Base-by-base conservation (phyloP, 2,888 invertebrate species). In the Pristionchus japonicus region DNA sequence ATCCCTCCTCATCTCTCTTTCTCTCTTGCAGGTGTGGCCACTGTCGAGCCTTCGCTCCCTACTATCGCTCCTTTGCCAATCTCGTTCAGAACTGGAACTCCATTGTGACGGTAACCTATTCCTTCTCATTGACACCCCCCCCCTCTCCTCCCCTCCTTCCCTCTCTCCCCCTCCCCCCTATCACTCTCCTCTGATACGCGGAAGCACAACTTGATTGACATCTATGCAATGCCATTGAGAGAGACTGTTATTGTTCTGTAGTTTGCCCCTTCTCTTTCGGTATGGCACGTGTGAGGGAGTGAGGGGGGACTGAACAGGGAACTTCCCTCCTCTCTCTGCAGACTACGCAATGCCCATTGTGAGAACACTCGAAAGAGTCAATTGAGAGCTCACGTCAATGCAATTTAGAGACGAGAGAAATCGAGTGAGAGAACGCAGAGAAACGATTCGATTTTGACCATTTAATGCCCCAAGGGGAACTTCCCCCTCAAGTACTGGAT, bases 11-110 rank as follows among this genome's bases (percentile, higher is more conserved):
- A 9, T 6, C 27, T 64, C 23, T 67, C 64, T 23, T 61, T 17
- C 11, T 31, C 31, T 7, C 31, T 15, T 86, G 40, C 90, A 93
- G 93, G 93, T 99, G 99, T 95, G 98, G 99, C 0, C 97, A 97
- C 95, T 99, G 99, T 94, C 96, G 97, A 92, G 96, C 97, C 47
- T 99, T 98, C 95, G 97, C 98, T 0, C 97, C 98, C 0, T 94
- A 90, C 80, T 99, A 97, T 96, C 98, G 97, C 94, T 95, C 96
- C 43, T 95, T 98, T 88, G 97, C 97, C 0, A 95, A 95, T 15
- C 91, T 94, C 83, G 92, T 95, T 31, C 80, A 84, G 57, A 80
- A 57, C 86, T 92, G 92, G 92, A 87, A 90, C 70, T 57, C 89
- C 27, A 90, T 92, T 20, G 90, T 89, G 40, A 89, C 89, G 52